A percentile compares a stretch with the other conserved stretches of the same genome.
These are phyloP conservation scores for Callyntrura sp. DNA, from an alignment of 2,888 invertebrate genomes.

Conservation along the genomic window DNA sequence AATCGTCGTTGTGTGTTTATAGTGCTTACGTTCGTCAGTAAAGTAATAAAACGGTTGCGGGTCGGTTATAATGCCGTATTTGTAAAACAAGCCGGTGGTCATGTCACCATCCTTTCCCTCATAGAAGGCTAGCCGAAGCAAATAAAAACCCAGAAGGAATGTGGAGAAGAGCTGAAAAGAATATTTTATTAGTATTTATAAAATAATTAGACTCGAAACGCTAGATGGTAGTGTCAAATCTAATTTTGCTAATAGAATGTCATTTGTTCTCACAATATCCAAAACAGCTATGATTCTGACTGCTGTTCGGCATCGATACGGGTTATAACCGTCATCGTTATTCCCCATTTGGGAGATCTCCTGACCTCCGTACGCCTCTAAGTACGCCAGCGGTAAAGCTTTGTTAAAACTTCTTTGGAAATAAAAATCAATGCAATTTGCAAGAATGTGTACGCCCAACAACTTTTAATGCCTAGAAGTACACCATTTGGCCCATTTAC, in stretches of 20 bases:
- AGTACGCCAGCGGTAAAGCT: slow-evolving; percentile 68
- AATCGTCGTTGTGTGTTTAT: not conserved
- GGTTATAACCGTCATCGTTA: slow-evolving; percentile 77
- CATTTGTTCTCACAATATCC: slow-evolving; percentile 81
- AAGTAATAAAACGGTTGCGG: slow-evolving; percentile 80
- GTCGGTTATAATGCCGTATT: slow-evolving; percentile 79
- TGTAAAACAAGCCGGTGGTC: slow-evolving; percentile 80
- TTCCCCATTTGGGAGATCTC: slow-evolving; percentile 79
- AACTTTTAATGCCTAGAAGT: not conserved
- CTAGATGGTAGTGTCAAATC: no score
- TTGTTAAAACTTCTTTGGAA: not conserved
- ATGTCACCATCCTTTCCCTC: slow-evolving; percentile 82
- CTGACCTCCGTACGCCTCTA: slow-evolving; percentile 75
- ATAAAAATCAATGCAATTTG: not conserved
- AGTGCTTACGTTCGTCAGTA: slow-evolving; percentile 79
- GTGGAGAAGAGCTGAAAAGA: slow-evolving; percentile 75
- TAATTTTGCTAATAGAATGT: no score
- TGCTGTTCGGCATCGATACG: slow-evolving; percentile 76
- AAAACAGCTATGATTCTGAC: slow-evolving; percentile 78
- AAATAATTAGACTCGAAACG: not conserved
- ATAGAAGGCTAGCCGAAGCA: slow-evolving; percentile 79
- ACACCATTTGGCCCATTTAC: not conserved
- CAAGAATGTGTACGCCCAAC: no score
- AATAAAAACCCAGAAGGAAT: slow-evolving; percentile 79
- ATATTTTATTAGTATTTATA: not conserved